Evolutionary conservation across 2,797 vertebrate species (phyloP), one percentile per base, ranked within the genome.

Genomic region (Cossypha dichroa): DNA sequence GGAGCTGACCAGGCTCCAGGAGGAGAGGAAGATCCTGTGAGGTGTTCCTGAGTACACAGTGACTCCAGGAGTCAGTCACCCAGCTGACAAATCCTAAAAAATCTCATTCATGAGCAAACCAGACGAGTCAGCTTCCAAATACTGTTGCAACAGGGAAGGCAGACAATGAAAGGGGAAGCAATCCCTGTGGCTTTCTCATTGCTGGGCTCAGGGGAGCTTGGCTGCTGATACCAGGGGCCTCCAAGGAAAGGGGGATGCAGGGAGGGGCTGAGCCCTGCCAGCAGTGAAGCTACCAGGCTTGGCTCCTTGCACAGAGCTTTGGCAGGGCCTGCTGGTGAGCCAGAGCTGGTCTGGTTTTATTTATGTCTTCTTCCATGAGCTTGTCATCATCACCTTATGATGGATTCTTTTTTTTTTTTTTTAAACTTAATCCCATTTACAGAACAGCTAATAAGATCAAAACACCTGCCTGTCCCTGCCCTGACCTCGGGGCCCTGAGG

Each of bases 151-250:
- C 5, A 33, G 36, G 16, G 14, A n/a, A 51, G 13, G 67, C 59
- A 88, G 46, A 20, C 36, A 17, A 0, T 1, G 2, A 2, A 38
- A 31, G 4, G 22, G 31, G 45, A 54, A 29, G 13, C 28, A 13
- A 11, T 4, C 18, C 20, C 73, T 3, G 11, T 22, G 40, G 14
- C 13, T 91, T 48, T 51, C 52, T 29, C 0, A 0, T 11, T 15
- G 31, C 31, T 48, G 70, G 17, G 6, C 4, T 4, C 41, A 20
- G 48, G 7, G 28, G 2, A 7, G 15, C 28, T 46, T 26, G 36
- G 74, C 60, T 68, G 58, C 26, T 4, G 2, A 0, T 7, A 1
- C 18, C 33, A 4, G 4, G 17, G 15, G 13, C 28, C 36, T 38
- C 5, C 1, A 2, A 33, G 67, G 54, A 48, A 9, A 55, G 48